Evolutionary conservation across 2,888 invertebrate genomes (phyloP), one percentile per base, ranked within the genome.

Genomic region (Tachina lurida): DNA sequence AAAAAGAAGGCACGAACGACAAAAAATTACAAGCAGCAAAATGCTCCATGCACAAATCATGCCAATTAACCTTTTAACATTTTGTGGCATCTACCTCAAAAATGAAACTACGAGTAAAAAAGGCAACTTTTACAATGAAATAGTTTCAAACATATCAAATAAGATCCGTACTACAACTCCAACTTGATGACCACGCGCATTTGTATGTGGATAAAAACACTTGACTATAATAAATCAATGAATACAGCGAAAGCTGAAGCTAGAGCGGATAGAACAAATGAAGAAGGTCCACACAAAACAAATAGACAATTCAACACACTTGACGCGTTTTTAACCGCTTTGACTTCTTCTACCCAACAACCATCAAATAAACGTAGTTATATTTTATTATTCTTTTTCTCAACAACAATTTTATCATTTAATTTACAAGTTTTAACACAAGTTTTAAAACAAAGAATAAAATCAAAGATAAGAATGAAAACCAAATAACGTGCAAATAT

Each of bases 21-120:
- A 65, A 79, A 79, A 7, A 74, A 65, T 52, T 52, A 15, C 54
- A 75, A 47, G 71, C 52, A 52, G n/a, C 62, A n/a, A 71, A 86
- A 62, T 73, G 65, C 56, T 77, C 65, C 65, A 81, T 84, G 86
- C 80, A 85, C 85, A 87, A 87, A 87, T 84, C 86, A 87, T 86
- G 84, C 87, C 87, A 87, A 87, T 87, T 87, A 87, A 87, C 87
- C 87, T 87, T 87, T 87, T 87, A 87, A 86, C 87, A 87, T 87
- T 86, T 78, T 65, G 79, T 71, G 70, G 71, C 79, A 79, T 81
- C 71, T 74, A 62, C 62, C 31, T 52, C 67, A 10, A 75, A 75
- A 63, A 45, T 10, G 39, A 54, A 58, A 17, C 12, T 19, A 2
- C 1, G 22, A 22, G 15, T 22, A 49, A 65, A 47, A 76, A 81